Evolutionary conservation across 2,888 invertebrate genomes (phyloP), one percentile per base, ranked within the genome.

Genomic region (Zaprionus lineosus): DNA sequence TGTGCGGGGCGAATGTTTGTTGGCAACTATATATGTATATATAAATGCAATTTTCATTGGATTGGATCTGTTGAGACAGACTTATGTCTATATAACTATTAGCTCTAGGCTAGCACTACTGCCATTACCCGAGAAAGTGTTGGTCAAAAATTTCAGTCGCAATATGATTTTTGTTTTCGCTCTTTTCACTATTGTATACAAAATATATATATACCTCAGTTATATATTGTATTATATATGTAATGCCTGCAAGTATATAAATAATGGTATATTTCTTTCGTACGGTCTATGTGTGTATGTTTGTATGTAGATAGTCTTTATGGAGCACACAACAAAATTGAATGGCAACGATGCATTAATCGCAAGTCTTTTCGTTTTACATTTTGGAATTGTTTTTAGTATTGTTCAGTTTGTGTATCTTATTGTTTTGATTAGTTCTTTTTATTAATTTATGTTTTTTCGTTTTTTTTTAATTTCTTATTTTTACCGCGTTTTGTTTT

Each of bases 351-450:
- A 48, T 33, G 37, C 67, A 62, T 21, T 59, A 58, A 51, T 44
- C 59, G 74, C 77, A 79, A 84, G 85, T 84, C 85, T 84, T 84
- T 79, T 84, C 79, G 83, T 84, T 79, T 34, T 61, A 64, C 61
- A 74, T 79, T 79, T 85, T 83, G 79, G 84, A 85, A 83, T 85
- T 73, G 33, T 44, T 55, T 52, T 47, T 16, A 41, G n/a, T n/a
- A n/a, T n/a, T n/a, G n/a, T n/a, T n/a, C n/a, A n/a, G n/a, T 36
- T 62, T 61, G 46, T 57, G 18, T 53, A 19, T 18, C 33, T 28
- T 37, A 41, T 46, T 11, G 46, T 15, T 37, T 34, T 18, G 16
- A 33, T 24, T 36, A 19, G 41, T 44, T n/a, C 6, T 34, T 40
- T 41, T 36, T 40, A 43, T 46, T 40, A 43, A 41, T 37, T 14